Evolutionary conservation across 2,113 vertebrate genomes (phyloP).

Genomic region (Festucalex cinctus): DNA sequence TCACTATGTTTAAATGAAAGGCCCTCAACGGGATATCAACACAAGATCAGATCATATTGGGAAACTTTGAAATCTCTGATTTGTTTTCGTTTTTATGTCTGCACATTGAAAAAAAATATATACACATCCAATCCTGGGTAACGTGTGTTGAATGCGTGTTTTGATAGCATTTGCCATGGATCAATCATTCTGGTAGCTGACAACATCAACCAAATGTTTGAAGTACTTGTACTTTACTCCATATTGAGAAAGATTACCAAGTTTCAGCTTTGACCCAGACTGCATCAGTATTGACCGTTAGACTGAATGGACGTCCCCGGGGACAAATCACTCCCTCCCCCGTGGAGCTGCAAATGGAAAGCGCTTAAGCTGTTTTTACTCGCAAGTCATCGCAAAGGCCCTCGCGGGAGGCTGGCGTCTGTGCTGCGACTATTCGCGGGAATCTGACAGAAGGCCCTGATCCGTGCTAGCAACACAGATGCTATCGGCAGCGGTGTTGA

Average conservation of each 20-base stretch:
- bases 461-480: not conserved
- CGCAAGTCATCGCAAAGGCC: not conserved
- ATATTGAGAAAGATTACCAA: not conserved
- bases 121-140: not conserved
- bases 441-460: not conserved
- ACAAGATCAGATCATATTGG: constrained; percentile 17
- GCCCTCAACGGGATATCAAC: constrained; percentile 26
- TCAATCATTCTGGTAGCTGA: not conserved
- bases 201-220: not conserved
- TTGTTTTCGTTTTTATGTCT: constrained; percentile 15
- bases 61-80: constrained; percentile 3
- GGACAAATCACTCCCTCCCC: not conserved
- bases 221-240: not conserved
- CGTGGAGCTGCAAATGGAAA: not conserved
- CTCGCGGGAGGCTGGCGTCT: not conserved
- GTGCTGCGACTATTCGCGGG: not conserved
- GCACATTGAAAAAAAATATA: not conserved
- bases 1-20: constrained; percentile 16
- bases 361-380: not conserved
- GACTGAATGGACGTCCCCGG: not conserved
- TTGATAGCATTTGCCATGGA: not conserved
- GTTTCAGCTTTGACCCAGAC: not conserved
- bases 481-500: not conserved
- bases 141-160: too few relatives aligned
- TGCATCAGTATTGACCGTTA: not conserved